Base-by-base conservation (phyloP, 1,140 invertebrate species). In the Drosophila tani region DNA sequence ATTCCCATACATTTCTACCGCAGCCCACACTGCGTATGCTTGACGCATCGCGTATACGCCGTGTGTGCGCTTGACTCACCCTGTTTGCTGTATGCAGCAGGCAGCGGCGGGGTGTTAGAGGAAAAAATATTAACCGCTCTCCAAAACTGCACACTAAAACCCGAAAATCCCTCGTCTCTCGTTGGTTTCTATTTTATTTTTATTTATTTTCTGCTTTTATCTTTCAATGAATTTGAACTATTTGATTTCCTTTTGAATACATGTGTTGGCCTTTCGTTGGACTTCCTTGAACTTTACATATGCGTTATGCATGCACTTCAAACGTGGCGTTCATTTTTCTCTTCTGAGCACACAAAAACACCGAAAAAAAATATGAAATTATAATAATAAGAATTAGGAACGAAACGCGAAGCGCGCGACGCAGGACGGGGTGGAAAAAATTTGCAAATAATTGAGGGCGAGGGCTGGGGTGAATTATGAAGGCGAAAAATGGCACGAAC, bases 31-130 rank as follows among this genome's bases (percentile, higher is more conserved):
- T 75, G 81, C 80, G 81, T 82, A 82, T 78, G 57, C 53, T 35
- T 60, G 51, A 81, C 66, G 59, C 70, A 70, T 82, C 45, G 64
- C 75, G 80, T 63, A 81, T 85, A 78, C 77, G 81, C 46, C 59
- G 19, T 57, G 68, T 68, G 32, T 41, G 27, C 35, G 62, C 60
- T 82, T 67, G 70, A 90, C 85, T 90, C 79, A 90, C 85, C 85
- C 85, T 85, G 79, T 80, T 85, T 90, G 85, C 85, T 88, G 53
- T 81, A 76, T 80, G 85, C 85, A 90, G 85, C 85, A 90, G 85
- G 85, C 85, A 90, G 85, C 85, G 71, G 64, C 51, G 38, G 46
- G 53, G 53, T 8, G 35, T 46, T 35, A 66, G 41, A 59, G 56
- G 68, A 46, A 43, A 53, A 45, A 67, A 66, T 73, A 63, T 59